These are phyloP conservation scores for Erethizon dorsatum DNA, from an alignment of 2,797 vertebrate species.

Conservation along the genomic window DNA sequence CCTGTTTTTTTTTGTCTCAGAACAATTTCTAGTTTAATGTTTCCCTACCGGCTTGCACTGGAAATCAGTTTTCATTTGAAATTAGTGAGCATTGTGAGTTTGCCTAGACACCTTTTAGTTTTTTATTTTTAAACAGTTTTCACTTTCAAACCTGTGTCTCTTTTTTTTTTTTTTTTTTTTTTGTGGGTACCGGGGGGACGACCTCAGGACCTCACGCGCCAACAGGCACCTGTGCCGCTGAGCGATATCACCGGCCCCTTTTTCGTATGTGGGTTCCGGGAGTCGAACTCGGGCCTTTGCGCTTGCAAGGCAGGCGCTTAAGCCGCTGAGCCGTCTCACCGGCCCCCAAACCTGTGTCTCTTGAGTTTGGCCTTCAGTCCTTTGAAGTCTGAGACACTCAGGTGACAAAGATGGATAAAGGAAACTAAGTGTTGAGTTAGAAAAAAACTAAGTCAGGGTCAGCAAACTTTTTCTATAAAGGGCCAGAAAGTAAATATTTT, in stretches of 20 bases:
- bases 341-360: neutral
- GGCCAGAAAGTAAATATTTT: neutral
- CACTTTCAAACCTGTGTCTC: neutral
- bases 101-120: no score
- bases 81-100: neutral
- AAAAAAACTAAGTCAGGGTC: neutral
- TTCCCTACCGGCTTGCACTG: neutral
- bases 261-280: no score
- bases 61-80: slow-evolving; percentile 23
- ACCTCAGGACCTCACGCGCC: no score
- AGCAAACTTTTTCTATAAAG: neutral
- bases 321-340: no score
- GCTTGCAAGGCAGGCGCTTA: no score
- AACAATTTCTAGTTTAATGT: neutral
- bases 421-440: neutral
- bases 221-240: no score
- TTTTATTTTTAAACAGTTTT: neutral
- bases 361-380: neutral
- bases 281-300: no score
- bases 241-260: no score
- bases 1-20: neutral
- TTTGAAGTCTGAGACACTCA: neutral
- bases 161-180: no score
- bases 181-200: no score
- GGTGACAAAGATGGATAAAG: neutral